Percentiles rank a stretch among this genome's conserved stretches.
phyloP scores from a whole-genome alignment of 2,888 invertebrate species.

The Vanessa cardui region DNA sequence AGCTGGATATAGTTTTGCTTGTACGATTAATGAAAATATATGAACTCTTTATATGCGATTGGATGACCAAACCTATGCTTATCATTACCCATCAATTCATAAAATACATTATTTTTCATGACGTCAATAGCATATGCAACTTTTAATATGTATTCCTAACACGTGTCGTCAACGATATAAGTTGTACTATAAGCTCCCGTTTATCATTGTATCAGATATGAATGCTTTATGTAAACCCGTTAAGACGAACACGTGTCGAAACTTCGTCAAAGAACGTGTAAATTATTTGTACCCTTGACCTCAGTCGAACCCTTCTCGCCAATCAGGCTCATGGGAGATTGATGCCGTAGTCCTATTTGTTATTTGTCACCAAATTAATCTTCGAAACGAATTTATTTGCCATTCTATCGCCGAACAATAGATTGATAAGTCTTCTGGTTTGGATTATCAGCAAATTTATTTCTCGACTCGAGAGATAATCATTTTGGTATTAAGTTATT shows the following conservation, averaged over 20 bases:
- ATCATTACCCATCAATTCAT: too few relatives aligned
- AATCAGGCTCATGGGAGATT: constrained; percentile 69
- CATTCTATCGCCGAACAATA: constrained; percentile 11
- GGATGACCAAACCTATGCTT: too few relatives aligned
- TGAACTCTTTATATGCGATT: too few relatives aligned
- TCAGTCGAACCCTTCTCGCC: constrained; percentile 54
- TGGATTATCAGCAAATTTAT: constrained; percentile 10
- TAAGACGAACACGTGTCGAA: constrained; percentile 18
- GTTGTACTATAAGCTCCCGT: too few relatives aligned
- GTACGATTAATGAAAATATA: too few relatives aligned
- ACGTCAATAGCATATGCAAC: too few relatives aligned
- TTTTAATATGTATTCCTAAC: too few relatives aligned
- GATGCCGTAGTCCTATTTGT: constrained; percentile 61
- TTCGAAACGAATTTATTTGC: constrained; percentile 21
- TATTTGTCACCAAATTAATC: constrained; percentile 64
- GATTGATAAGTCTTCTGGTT: constrained; percentile 12
- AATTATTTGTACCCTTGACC: constrained; percentile 45
- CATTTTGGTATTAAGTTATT: background rate
- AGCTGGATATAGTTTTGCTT: too few relatives aligned
- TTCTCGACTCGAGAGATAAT: background rate
- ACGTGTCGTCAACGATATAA: too few relatives aligned
- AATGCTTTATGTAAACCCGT: background rate
- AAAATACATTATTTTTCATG: too few relatives aligned
- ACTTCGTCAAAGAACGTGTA: constrained; percentile 20
- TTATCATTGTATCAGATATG: background rate